Evolutionary conservation across 2,888 invertebrate species (phyloP).

Genomic region (Apodemia duryi): DNA sequence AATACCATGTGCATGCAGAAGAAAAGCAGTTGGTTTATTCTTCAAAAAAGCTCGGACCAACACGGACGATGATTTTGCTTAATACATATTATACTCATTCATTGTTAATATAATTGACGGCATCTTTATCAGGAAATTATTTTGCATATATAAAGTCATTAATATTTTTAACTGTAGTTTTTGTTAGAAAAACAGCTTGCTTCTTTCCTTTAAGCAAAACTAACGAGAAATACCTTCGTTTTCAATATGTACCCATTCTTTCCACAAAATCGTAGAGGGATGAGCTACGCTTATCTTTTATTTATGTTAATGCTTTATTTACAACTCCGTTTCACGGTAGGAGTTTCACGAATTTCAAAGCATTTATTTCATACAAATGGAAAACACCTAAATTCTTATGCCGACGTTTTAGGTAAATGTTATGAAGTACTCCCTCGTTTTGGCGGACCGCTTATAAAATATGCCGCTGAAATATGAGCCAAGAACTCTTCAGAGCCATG

Average conservation of each 20-base stretch:
- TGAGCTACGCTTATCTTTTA: not conserved
- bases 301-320: constrained; percentile 13
- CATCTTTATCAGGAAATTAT: too few relatives aligned
- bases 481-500: constrained; percentile 35
- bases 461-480: constrained; percentile 59
- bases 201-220: too few relatives aligned
- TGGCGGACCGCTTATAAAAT: constrained; percentile 61
- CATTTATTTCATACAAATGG: constrained; percentile 11
- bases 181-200: too few relatives aligned
- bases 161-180: too few relatives aligned
- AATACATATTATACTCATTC: too few relatives aligned
- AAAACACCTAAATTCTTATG: constrained; percentile 27
- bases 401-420: constrained; percentile 37
- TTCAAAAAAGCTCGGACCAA: too few relatives aligned
- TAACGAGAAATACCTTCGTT: too few relatives aligned
- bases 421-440: constrained; percentile 44
- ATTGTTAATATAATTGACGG: too few relatives aligned
- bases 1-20: too few relatives aligned
- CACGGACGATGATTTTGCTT: too few relatives aligned
- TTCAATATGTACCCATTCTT: not conserved
- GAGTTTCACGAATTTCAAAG: constrained; percentile 21
- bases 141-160: too few relatives aligned
- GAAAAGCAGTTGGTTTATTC: too few relatives aligned
- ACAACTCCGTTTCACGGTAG: constrained; percentile 1
- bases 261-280: not conserved